phyloP scores from a whole-genome alignment of 37 sponge, comb jelly and placozoan species.

The Theonella swinhoei region DNA sequence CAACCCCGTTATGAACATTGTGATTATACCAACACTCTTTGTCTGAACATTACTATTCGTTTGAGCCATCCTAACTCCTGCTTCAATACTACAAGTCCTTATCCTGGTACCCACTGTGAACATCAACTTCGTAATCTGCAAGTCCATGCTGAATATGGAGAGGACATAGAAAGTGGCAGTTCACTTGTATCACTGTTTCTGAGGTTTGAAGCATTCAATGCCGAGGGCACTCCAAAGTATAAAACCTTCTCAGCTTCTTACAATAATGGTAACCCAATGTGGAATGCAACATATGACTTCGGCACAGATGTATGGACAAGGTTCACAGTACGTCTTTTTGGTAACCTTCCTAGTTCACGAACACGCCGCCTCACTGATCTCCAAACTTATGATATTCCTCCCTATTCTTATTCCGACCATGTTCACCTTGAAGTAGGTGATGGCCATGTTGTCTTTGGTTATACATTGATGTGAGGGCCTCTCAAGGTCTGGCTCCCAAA shows the following conservation, averaged over 20 bases:
- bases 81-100: too few relatives aligned
- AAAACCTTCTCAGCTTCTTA: background rate
- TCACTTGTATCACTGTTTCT: too few relatives aligned
- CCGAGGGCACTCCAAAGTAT: background rate
- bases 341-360: background rate
- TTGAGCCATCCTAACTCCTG: too few relatives aligned
- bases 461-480: background rate
- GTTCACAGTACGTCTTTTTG: conserved; percentile 10
- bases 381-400: background rate
- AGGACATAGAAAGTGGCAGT: too few relatives aligned
- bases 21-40: too few relatives aligned
- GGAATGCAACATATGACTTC: conserved; percentile 25
- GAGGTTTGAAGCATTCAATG: background rate
- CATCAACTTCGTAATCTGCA: too few relatives aligned
- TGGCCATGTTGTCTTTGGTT: background rate
- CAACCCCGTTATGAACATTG: too few relatives aligned
- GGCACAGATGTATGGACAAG: conserved; percentile 6
- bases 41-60: too few relatives aligned
- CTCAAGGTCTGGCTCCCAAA: too few relatives aligned
- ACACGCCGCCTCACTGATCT: background rate
- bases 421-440: background rate
- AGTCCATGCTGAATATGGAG: too few relatives aligned
- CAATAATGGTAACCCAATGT: conserved; percentile 27
- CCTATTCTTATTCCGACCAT: background rate
- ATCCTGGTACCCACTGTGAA: too few relatives aligned